Percentiles rank a stretch among this genome's conserved stretches.
phyloP scores from a whole-genome alignment of 2,888 invertebrate species.

The Melanostoma scalare region DNA sequence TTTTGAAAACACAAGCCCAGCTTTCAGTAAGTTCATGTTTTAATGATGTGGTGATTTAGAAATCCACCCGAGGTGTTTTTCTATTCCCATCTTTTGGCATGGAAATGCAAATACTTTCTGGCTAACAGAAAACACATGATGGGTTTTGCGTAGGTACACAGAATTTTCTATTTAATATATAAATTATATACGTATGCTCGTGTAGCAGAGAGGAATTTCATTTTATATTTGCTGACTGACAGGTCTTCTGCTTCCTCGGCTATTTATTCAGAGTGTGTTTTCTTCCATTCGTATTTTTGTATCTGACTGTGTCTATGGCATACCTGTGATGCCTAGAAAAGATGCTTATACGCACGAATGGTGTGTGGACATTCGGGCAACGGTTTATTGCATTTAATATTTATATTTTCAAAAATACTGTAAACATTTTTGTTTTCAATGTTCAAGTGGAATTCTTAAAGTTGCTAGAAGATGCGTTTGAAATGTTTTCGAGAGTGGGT shows the following conservation, averaged over 20 bases:
- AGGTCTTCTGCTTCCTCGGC: conserved; percentile 9
- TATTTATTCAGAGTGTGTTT: conserved; percentile 54
- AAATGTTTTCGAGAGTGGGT: too few species aligned
- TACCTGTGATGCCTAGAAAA: too few species aligned
- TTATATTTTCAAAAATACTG: too few species aligned
- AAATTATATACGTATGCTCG: background rate
- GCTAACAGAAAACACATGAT: conserved; percentile 10
- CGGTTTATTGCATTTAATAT: too few species aligned
- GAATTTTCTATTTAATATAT: conserved; percentile 25
- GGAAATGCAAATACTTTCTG: conserved; percentile 47
- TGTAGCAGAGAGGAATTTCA: conserved; percentile 27
- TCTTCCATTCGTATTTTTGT: conserved; percentile 12
- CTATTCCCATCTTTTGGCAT: conserved; percentile 4
- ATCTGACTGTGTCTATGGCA: too few species aligned
- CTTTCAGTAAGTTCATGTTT: background rate
- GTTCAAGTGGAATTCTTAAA: too few species aligned
- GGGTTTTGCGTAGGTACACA: conserved; percentile 16
- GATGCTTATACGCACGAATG: too few species aligned
- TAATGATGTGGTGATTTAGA: conserved; percentile 44
- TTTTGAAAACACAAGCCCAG: background rate
- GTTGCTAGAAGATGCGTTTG: too few species aligned
- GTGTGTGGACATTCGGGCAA: too few species aligned
- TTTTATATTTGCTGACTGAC: conserved; percentile 47
- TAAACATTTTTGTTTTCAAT: too few species aligned
- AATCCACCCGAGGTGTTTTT: conserved; percentile 26